Percentiles rank a stretch among this genome's conserved stretches.
These are phyloP conservation scores for Aproaerema taeniolella DNA, from an alignment of 2,888 invertebrate genomes.

Conservation along the genomic window DNA sequence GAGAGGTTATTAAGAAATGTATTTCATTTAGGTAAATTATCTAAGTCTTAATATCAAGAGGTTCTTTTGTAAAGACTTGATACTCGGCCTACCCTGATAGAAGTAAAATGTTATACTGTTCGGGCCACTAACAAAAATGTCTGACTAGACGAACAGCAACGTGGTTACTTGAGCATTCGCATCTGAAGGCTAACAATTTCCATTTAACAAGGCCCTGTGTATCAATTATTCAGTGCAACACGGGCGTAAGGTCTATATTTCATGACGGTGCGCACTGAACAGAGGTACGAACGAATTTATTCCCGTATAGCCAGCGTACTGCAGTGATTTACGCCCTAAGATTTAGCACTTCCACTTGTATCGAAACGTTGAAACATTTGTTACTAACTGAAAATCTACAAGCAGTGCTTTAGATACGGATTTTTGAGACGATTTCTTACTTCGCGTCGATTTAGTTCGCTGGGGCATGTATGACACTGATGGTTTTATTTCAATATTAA, in stretches of 20 bases:
- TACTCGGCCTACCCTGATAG: too few relatives aligned
- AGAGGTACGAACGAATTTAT: constrained; percentile 40
- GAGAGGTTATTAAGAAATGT: too few relatives aligned
- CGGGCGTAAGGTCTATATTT: constrained; percentile 24
- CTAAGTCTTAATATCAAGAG: too few relatives aligned
- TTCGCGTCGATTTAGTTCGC: constrained; percentile 1
- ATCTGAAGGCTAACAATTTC: constrained; percentile 1
- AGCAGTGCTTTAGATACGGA: constrained; percentile 16
- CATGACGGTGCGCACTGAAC: constrained; percentile 42
- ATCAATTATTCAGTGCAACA: constrained; percentile 39
- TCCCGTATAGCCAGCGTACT: constrained; percentile 34
- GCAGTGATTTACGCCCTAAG: constrained; percentile 52
- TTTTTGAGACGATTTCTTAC: constrained; percentile 31
- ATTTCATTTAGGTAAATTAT: too few relatives aligned
- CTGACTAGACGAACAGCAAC: too few relatives aligned
- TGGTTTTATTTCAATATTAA: too few relatives aligned
- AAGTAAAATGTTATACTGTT: too few relatives aligned
- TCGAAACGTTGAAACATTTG: constrained; percentile 60
- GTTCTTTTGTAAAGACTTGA: too few relatives aligned
- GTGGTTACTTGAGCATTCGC: too few relatives aligned
- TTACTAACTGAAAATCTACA: constrained; percentile 48
- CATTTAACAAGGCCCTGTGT: constrained; percentile 5
- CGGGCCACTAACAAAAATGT: too few relatives aligned
- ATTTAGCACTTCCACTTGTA: constrained; percentile 62
- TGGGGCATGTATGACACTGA: too few relatives aligned